Evolutionary conservation across 2,888 invertebrate species (phyloP).

Genomic region (Eupithecia dodoneata): DNA sequence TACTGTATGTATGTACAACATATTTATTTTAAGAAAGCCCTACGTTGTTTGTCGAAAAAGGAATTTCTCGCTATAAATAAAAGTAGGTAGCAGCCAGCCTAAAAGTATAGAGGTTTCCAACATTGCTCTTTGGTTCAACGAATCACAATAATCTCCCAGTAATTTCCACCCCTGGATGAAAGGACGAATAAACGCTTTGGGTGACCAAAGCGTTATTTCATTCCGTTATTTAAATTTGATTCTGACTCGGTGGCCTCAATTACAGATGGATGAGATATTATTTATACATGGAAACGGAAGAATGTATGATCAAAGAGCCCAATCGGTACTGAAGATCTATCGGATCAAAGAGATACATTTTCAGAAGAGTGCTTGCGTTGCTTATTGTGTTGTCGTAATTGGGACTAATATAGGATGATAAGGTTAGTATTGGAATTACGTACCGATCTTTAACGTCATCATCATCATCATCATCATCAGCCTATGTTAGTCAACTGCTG

Average conservation of each 20-base stretch:
- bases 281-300: neutral
- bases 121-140: neutral
- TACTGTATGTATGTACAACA: no score
- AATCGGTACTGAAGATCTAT: neutral
- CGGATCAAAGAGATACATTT: neutral
- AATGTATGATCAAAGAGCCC: neutral
- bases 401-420: neutral
- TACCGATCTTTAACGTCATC: no score
- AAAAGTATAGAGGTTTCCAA: neutral
- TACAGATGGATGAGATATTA: conserved; percentile 2
- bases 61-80: no score
- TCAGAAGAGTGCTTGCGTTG: neutral
- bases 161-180: neutral
- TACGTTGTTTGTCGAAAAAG: no score
- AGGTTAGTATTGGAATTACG: no score
- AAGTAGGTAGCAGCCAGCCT: no score
- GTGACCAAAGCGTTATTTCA: neutral
- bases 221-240: neutral
- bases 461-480: no score
- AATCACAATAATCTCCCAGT: neutral
- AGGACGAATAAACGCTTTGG: no score
- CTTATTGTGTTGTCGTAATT: neutral
- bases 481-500: no score
- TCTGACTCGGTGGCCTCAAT: neutral
- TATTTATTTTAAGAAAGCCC: no score